Evolutionary conservation across 2,797 vertebrate species (phyloP).

Genomic region (Xerus rutilus): DNA sequence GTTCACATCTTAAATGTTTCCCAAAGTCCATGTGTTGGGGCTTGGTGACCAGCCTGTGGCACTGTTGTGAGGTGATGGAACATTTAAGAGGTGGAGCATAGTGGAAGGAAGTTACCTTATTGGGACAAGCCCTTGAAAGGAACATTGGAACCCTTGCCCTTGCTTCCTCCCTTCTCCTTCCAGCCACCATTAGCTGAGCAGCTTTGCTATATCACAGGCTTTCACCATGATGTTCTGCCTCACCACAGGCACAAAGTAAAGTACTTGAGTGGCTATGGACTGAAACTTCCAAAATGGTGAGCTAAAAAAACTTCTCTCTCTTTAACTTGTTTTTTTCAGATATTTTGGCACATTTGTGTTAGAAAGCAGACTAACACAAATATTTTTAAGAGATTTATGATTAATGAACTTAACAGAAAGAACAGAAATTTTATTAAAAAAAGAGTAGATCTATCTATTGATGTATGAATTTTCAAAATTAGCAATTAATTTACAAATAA

Average conservation of each 20-base stretch:
- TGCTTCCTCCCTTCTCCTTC: neutral
- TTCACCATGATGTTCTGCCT: neutral
- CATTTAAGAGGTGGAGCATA: no score
- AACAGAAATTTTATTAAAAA: neutral
- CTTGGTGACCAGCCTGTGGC: no score
- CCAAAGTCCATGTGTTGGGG: neutral
- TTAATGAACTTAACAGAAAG: slow-evolving; percentile 8
- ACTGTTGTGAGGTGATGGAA: no score
- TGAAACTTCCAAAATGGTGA: neutral
- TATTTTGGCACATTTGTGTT: neutral
- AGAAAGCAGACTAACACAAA: neutral
- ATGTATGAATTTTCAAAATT: neutral
- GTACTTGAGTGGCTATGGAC: neutral
- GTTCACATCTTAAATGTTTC: neutral
- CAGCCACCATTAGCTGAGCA: neutral
- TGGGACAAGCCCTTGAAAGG: neutral
- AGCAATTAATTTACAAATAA: neutral
- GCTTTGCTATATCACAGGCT: neutral
- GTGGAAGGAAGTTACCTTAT: no score
- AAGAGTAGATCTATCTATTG: neutral
- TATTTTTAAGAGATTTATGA: neutral
- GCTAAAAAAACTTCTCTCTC: neutral
- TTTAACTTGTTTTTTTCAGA: neutral
- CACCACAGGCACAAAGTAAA: neutral
- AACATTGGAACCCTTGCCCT: neutral